Percentiles rank a stretch among this genome's conserved stretches.
Evolutionary conservation across 2,113 vertebrate species (phyloP).

Genomic region (Phocoena phocoena): DNA sequence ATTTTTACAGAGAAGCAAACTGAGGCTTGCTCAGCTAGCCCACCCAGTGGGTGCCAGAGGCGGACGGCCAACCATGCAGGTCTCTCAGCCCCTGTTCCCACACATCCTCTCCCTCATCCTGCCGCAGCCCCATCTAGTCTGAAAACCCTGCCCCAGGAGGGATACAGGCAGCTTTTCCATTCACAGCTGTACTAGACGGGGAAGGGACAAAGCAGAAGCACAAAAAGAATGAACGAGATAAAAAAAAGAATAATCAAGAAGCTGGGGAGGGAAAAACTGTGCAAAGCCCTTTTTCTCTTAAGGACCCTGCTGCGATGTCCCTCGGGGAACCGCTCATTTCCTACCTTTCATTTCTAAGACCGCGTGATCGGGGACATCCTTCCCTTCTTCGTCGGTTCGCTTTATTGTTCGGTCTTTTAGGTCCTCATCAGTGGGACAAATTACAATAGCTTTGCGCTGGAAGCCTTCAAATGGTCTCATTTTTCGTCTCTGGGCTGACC

Average conservation of each 20-base stretch:
- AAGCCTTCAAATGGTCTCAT: slow-evolving; percentile 99
- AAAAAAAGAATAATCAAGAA: not conserved
- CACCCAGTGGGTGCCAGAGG: not conserved
- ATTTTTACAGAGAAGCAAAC: not conserved
- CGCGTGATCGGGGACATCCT: slow-evolving; percentile 96
- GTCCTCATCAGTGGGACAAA: slow-evolving; percentile 97
- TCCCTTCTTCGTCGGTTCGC: slow-evolving; percentile 96
- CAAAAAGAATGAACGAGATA: not conserved
- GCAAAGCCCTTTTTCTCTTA: not conserved
- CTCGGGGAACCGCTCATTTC: slow-evolving; percentile 8
- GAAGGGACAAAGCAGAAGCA: slow-evolving; percentile 28
- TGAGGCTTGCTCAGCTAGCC: not conserved
- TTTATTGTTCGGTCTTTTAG: slow-evolving; percentile 95
- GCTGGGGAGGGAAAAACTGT: too few species aligned
- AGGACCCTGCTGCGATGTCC: not conserved
- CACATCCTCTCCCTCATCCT: not conserved
- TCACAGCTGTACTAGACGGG: not conserved
- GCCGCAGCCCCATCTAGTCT: not conserved
- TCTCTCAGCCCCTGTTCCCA: not conserved
- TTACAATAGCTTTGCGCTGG: slow-evolving; percentile 96
- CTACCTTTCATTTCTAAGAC: slow-evolving; percentile 99
- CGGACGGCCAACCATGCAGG: not conserved
- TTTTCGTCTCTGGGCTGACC: slow-evolving; percentile 97
- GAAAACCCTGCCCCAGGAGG: not conserved
- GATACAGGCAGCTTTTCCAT: not conserved